These are phyloP conservation scores for Catotricha subobsoleta DNA, from an alignment of 2,888 invertebrate genomes.

Conservation along the genomic window DNA sequence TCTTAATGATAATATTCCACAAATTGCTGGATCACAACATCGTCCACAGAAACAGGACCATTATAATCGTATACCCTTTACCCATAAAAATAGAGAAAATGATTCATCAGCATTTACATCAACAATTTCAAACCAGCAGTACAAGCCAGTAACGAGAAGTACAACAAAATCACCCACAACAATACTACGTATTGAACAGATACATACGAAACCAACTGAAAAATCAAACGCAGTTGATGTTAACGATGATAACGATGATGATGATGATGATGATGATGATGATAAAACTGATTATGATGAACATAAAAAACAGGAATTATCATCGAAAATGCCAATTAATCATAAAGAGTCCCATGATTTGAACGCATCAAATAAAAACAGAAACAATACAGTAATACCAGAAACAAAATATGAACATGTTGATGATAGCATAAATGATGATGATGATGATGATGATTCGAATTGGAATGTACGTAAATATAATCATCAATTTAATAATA, in stretches of 20 bases:
- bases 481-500: background rate
- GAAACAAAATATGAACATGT: background rate
- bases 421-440: background rate
- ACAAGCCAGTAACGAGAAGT: background rate
- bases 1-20: no score
- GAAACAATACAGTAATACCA: no score
- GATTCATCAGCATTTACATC: no score
- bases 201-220: no score
- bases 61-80: no score
- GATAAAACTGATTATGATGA: background rate
- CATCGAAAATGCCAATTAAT: background rate
- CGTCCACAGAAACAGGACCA: no score
- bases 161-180: background rate
- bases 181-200: no score
- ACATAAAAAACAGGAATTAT: background rate
- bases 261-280: background rate
- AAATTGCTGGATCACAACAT: no score
- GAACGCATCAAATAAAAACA: background rate
- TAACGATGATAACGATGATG: background rate
- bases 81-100: no score
- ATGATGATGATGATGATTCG: no score
- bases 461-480: background rate
- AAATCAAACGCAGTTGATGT: background rate
- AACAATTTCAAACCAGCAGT: no score
- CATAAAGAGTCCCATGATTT: background rate